phyloP scores from a whole-genome alignment of 2,888 invertebrate genomes.

The Nomada lathburiana region DNA sequence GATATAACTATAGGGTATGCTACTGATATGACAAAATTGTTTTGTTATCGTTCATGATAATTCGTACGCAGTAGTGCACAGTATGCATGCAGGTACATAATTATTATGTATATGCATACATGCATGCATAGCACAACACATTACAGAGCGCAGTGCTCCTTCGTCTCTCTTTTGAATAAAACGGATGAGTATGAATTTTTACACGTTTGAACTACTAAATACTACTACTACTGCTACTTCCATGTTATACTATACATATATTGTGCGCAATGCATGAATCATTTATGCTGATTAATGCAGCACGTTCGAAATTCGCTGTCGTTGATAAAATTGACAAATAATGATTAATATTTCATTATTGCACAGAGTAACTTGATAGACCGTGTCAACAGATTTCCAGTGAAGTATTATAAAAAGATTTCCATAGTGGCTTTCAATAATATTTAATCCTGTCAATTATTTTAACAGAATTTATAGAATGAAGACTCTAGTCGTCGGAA shows the following conservation, averaged over 20 bases:
- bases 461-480: constrained; percentile 18
- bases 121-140: too few species aligned
- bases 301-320: background rate
- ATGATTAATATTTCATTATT: background rate
- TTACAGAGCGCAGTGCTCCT: too few species aligned
- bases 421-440: background rate
- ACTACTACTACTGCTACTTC: too few species aligned
- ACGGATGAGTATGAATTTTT: background rate
- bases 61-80: too few species aligned
- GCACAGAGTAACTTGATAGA: background rate
- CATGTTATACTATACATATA: background rate
- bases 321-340: constrained; percentile 1
- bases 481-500: background rate
- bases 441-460: background rate
- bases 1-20: too few species aligned
- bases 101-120: too few species aligned
- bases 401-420: background rate
- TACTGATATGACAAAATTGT: too few species aligned
- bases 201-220: background rate
- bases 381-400: background rate
- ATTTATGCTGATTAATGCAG: background rate
- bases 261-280: background rate
- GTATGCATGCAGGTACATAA: too few species aligned
- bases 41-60: too few species aligned
- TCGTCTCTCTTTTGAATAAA: too few species aligned